Conservation (phyloP, 2,888 invertebrate species). For the Cosmorhoe ocellata region DNA sequence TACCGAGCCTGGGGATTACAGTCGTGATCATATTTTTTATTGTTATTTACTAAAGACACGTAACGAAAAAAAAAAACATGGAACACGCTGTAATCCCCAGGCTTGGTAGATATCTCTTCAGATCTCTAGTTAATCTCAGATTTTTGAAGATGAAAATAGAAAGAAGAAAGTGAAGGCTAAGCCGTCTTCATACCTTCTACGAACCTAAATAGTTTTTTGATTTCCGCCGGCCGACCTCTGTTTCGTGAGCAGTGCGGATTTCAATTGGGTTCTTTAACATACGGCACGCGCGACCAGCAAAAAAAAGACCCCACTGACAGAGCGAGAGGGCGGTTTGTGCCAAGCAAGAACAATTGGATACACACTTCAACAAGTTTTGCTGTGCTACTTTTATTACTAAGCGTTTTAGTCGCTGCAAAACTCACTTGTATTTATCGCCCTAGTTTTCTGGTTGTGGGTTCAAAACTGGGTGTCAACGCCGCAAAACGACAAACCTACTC, state of each 20-base stretch:
- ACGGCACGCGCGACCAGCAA: slow-evolving; percentile 48
- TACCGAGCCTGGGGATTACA: too few relatives aligned
- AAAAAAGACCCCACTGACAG: slow-evolving; percentile 40
- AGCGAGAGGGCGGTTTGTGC: slow-evolving; percentile 26
- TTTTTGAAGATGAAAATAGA: not conserved
- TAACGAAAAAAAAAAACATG: too few relatives aligned
- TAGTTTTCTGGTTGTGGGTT: too few relatives aligned
- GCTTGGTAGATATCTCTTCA: too few relatives aligned
- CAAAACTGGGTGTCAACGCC: too few relatives aligned
- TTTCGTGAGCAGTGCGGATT: slow-evolving; percentile 38
- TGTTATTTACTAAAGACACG: too few relatives aligned
- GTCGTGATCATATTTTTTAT: too few relatives aligned
- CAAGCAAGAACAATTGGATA: slow-evolving; percentile 28
- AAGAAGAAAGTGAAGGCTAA: too few relatives aligned
- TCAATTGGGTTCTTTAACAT: slow-evolving; percentile 55
- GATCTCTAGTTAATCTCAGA: too few relatives aligned
- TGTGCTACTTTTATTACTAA: not conserved
- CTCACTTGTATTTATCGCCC: not conserved
- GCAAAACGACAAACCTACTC: too few relatives aligned
- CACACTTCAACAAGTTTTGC: slow-evolving; percentile 8
- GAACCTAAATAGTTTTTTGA: slow-evolving; percentile 12
- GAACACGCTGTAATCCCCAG: too few relatives aligned
- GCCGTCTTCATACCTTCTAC: not conserved
- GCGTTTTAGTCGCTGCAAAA: not conserved
- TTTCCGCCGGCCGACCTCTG: slow-evolving; percentile 14